Evolutionary conservation across 2,888 invertebrate species (phyloP).

Genomic region (Hirtodrosophila cameraria): DNA sequence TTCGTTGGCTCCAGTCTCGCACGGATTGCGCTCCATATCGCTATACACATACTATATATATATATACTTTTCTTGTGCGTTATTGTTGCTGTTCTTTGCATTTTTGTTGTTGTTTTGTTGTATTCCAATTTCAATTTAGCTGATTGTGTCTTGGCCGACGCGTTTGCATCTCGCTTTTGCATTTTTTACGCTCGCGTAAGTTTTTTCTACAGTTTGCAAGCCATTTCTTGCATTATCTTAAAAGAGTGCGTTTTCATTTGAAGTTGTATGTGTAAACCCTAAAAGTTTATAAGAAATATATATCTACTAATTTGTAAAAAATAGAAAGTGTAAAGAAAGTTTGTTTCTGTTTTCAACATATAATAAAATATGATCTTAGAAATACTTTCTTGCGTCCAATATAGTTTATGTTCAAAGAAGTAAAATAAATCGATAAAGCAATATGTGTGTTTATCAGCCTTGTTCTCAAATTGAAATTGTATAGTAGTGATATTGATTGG

Average conservation of each 20-base stretch:
- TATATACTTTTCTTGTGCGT: constrained; percentile 27
- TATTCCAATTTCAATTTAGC: constrained; percentile 45
- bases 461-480: too few relatives aligned
- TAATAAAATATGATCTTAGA: too few relatives aligned
- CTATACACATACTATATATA: neutral
- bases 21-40: constrained; percentile 60
- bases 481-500: too few relatives aligned
- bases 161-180: constrained; percentile 20
- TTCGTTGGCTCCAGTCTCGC: constrained; percentile 68
- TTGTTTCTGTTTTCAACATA: too few relatives aligned
- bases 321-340: too few relatives aligned
- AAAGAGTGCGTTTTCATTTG: constrained; percentile 1
- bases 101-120: constrained; percentile 27
- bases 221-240: neutral
- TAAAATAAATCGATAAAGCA: too few relatives aligned
- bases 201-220: constrained; percentile 15
- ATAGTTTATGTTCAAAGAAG: too few relatives aligned
- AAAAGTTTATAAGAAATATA: too few relatives aligned
- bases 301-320: too few relatives aligned
- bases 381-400: too few relatives aligned
- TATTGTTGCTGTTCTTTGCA: constrained; percentile 28
- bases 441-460: too few relatives aligned
- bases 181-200: constrained; percentile 37
- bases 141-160: constrained; percentile 31
- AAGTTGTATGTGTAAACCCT: too few relatives aligned